Base-by-base conservation (phyloP, 2,797 vertebrate species). In the Oophaga sylvatica region DNA sequence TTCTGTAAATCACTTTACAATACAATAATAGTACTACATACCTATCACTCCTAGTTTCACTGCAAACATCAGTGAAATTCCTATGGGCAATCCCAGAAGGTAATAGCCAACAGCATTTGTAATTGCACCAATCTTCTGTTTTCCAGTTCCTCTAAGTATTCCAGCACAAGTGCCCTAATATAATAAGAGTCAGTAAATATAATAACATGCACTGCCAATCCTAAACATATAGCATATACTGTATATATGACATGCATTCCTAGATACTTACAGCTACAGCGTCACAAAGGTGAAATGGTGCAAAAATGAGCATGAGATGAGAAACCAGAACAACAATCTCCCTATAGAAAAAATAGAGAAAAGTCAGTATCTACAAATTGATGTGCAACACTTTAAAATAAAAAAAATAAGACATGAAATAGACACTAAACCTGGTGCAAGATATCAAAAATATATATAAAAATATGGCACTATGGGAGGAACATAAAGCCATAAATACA, bases 21-120 rank as follows among this genome's bases (percentile, higher is more conserved):
- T 56, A 41, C 68, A 71, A 9, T 41, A 76, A 48, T 53, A 22
- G n/a, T 11, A 31, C 48, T 73, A 11, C 94, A 67, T 93, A 99
- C 97, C 97, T 0, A 94, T 80, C 62, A 98, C 96, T 83, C 97
- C 97, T 88, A 97, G 90, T 90, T 94, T 95, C 31, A 95, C 93
- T 0, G 90, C 94, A 91, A 99, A 99, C 97, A 98, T 99, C 88
- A 99, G 93, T 0, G 96, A 90, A 75, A 97, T 92, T 88, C 97
- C 97, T 0, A 97, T 71, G 16, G 97, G 97, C 85, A 97, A 94
- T 7, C 96, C 97, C 0, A 99, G 0, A n/a, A 93, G 90, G 3
- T 97, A 98, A 91, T 93, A 98, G 0, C 96, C 96, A 0, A 97
- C 0, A 16, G 97, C 90, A 1, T 95, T 96, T 85, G 95, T 93